A percentile compares a stretch with the other conserved stretches of the same genome.
These are phyloP conservation scores for Eupithecia vulgata DNA, from an alignment of 2,888 invertebrate genomes.

Conservation along the genomic window DNA sequence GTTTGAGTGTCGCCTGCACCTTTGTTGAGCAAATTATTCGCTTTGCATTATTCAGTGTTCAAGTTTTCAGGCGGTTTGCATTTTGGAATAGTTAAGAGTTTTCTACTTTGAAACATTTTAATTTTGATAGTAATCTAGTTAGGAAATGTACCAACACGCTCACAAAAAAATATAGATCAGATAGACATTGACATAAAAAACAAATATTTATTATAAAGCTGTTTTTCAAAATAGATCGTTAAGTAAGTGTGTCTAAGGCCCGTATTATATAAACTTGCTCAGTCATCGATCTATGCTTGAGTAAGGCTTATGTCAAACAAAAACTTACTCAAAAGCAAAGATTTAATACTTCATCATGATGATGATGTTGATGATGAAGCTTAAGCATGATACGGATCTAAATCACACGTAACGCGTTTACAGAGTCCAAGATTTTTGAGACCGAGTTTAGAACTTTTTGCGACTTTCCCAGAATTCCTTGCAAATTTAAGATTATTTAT, in stretches of 20 bases:
- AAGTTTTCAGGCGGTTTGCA: conserved; percentile 30
- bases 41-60: conserved; percentile 30
- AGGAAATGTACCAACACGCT: not conserved
- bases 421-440: not conserved
- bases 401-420: too few species aligned
- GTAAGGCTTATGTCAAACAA: too few species aligned
- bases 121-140: not conserved
- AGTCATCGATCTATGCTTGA: too few species aligned
- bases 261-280: too few species aligned
- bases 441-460: not conserved
- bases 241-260: too few species aligned
- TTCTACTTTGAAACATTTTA: conserved; percentile 29
- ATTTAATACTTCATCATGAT: too few species aligned
- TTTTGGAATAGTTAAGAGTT: conserved; percentile 24
- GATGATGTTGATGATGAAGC: too few species aligned
- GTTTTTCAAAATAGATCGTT: too few species aligned
- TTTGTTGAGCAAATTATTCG: conserved; percentile 36
- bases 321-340: too few species aligned
- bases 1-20: conserved; percentile 37
- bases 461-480: not conserved
- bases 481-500: not conserved
- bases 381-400: too few species aligned
- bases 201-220: too few species aligned
- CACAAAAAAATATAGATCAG: not conserved
- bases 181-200: too few species aligned